These are phyloP conservation scores for Notarius quadriscutis DNA, from an alignment of 2,113 vertebrate genomes.

Conservation along the genomic window DNA sequence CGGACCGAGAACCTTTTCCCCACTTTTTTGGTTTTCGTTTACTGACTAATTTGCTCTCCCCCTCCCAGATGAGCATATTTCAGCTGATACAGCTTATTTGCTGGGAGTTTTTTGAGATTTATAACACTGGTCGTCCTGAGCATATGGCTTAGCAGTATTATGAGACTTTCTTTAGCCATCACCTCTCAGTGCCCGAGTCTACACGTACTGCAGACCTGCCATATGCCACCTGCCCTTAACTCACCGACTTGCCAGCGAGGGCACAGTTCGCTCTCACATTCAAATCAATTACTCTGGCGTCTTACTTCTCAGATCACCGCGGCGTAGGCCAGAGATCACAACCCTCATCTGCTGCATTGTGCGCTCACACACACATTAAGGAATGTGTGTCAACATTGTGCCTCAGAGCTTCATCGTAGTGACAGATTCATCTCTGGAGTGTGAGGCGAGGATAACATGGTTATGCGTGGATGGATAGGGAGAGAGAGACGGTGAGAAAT, in stretches of 20 bases:
- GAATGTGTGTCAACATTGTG: not conserved
- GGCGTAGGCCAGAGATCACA: slow-evolving; percentile 19
- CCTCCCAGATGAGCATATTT: not conserved
- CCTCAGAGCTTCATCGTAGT: slow-evolving; percentile 25
- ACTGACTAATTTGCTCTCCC: slow-evolving; percentile 27
- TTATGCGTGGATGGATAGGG: slow-evolving; percentile 36
- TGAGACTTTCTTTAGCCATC: slow-evolving; percentile 12
- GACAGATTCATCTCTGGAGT: slow-evolving; percentile 6
- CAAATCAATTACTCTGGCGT: slow-evolving; percentile 42
- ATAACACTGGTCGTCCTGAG: not conserved
- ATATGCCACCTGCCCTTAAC: slow-evolving; percentile 44
- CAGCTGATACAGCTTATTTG: not conserved
- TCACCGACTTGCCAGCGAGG: slow-evolving; percentile 9
- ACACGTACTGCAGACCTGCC: slow-evolving; percentile 29
- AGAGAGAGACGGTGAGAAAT: slow-evolving; percentile 37
- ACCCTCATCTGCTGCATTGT: slow-evolving; percentile 19
- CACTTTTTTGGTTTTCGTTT: slow-evolving; percentile 46
- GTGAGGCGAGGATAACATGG: slow-evolving; percentile 29
- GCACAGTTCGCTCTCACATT: slow-evolving; percentile 17
- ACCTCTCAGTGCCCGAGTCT: slow-evolving; percentile 2
- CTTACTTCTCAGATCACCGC: slow-evolving; percentile 3
- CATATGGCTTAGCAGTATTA: not conserved
- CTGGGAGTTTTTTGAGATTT: not conserved
- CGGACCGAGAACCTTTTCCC: slow-evolving; percentile 22
- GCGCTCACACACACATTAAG: slow-evolving; percentile 2